These are phyloP conservation scores for Mus musculus DNA, from an alignment of 2,113 vertebrate genomes.

Conservation along the genomic window DNA sequence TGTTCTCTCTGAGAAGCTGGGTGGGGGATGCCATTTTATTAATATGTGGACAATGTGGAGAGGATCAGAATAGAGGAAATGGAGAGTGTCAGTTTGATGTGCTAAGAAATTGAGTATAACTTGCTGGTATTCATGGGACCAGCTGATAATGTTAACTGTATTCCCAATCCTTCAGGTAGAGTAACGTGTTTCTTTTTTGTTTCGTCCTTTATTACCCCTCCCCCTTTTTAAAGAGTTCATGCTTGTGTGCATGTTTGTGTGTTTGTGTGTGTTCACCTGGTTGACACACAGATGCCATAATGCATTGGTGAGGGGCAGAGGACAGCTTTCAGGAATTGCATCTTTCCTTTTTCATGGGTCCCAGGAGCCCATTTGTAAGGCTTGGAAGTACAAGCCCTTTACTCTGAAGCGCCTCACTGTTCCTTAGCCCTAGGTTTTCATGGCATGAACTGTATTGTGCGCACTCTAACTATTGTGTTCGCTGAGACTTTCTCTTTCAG, in stretches of 20 bases:
- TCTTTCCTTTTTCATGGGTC: background rate
- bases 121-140: background rate
- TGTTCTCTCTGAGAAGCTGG: background rate
- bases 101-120: background rate
- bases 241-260: background rate
- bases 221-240: too few relatives aligned
- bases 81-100: background rate
- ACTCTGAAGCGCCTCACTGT: background rate
- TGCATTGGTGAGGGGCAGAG: background rate
- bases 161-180: background rate
- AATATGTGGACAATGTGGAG: background rate
- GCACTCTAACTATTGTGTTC: slow-evolving; percentile 14
- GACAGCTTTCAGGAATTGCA: background rate
- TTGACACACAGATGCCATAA: background rate
- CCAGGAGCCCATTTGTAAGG: too few relatives aligned
- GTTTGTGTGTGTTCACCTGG: background rate
- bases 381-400: background rate
- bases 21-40: background rate
- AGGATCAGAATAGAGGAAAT: background rate
- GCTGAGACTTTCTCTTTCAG: background rate
- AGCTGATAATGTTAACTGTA: background rate
- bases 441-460: background rate
- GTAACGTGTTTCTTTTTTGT: background rate
- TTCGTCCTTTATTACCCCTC: background rate
- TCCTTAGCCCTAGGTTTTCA: background rate